phyloP scores from a whole-genome alignment of 2,797 vertebrate species.

The Cyclopterus lumpus region DNA sequence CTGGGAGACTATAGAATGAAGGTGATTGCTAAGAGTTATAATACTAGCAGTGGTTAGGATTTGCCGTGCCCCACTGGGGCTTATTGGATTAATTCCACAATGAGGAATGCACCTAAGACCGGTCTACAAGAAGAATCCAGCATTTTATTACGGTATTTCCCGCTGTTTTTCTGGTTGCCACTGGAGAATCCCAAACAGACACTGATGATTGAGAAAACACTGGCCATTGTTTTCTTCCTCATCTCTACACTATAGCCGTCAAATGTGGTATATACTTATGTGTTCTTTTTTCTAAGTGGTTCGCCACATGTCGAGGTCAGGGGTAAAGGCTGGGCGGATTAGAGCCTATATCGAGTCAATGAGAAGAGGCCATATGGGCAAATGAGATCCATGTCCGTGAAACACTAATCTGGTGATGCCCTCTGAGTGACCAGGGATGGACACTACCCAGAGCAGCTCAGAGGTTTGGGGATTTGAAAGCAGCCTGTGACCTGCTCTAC shows the following conservation, averaged over 20 bases:
- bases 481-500: conserved; percentile 61
- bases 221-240: neutral
- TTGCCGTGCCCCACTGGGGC: conserved; percentile 38
- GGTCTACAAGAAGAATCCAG: conserved; percentile 30
- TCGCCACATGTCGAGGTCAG: conserved; percentile 78
- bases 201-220: conserved; percentile 16
- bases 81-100: conserved; percentile 71
- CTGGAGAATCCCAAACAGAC: neutral
- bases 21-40: conserved; percentile 49
- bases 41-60: conserved; percentile 50
- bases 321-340: conserved; percentile 76
- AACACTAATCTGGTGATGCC: conserved; percentile 82
- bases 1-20: conserved; percentile 35
- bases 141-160: conserved; percentile 22
- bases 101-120: conserved; percentile 42
- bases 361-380: conserved; percentile 81
- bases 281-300: conserved; percentile 67
- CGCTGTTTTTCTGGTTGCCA: conserved; percentile 3
- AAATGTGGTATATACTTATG: conserved; percentile 50
- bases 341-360: conserved; percentile 78
- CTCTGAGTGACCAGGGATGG: conserved; percentile 80
- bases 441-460: conserved; percentile 75
- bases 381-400: conserved; percentile 81
- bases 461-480: conserved; percentile 75
- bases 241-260: conserved; percentile 20